Base-by-base conservation (phyloP, 2,797 vertebrate species). In the Enteromius paludinosus region DNA sequence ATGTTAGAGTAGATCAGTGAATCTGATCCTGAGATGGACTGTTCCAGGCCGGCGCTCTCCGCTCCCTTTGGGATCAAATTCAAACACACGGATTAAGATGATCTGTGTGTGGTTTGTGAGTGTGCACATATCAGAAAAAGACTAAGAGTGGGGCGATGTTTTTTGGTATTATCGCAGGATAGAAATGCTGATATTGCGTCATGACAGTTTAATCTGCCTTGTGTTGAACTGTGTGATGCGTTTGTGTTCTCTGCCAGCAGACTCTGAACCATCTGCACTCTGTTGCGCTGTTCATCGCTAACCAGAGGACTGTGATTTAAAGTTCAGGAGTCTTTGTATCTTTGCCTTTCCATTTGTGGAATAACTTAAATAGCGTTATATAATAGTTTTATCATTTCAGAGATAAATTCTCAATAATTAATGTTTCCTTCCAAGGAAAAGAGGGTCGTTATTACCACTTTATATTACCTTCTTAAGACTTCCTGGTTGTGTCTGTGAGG, bases 131-230 rank as follows among this genome's bases (percentile, higher is more conserved):
- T 38, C 23, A 15, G 41, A 61, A 69, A 70, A 79, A 79, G 78
- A 30, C 78, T 68, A 66, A 78, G 64, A 56, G 47, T 54, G 41
- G 12, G 47, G 47, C 0, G n/a, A 41, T 33, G 64, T 18, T 30
- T 54, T 52, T 52, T 23, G 47, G 47, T 75, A 43, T 82, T 73
- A 74, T 75, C 25, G 1, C 61, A 59, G 80, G 71, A 68, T 82
- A 45, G 45, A 82, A 77, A 83, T 61, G 73, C 70, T 82, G 59
- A 52, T 75, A n/a, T 77, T 83, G 28, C 73, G 15, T 77, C 81
- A 83, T 47, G 64, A 81, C 41, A 0, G 38, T 59, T 41, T 76
- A 76, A 77, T 77, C 81, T 62, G 25, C 52, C 81, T 69, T 38
- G 1, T 35, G 73, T 25, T 76, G 62, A 68, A 73, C 62, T 59